Evolutionary conservation across 1,140 invertebrate genomes (phyloP).

Genomic region (Dufourea novaeangliae): DNA sequence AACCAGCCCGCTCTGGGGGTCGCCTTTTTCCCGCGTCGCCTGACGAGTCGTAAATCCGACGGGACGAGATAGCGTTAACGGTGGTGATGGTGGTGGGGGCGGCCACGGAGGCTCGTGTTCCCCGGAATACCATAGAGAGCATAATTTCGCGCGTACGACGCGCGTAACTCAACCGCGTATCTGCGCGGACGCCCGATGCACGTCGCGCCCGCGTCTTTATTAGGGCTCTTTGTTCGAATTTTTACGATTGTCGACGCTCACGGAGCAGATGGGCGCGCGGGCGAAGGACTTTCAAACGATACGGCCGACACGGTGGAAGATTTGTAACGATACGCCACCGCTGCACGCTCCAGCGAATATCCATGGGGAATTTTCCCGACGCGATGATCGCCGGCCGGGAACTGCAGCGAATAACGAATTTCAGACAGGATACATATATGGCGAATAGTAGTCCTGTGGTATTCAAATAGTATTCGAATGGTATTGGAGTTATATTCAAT

Average conservation of each 20-base stretch:
- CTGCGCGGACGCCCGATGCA: constrained; percentile 21
- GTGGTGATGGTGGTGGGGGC: too few relatives aligned
- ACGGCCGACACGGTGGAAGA: background rate
- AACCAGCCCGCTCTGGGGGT: too few relatives aligned
- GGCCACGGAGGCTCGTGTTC: too few relatives aligned
- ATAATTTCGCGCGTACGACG: constrained; percentile 42
- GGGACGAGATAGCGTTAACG: constrained; percentile 21
- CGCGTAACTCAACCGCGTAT: constrained; percentile 33
- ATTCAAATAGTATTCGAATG: too few relatives aligned
- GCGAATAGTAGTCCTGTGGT: too few relatives aligned
- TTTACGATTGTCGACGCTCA: constrained; percentile 36
- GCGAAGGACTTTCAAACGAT: background rate
- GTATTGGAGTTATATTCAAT: too few relatives aligned
- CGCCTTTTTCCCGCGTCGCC: constrained; percentile 14
- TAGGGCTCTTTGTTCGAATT: constrained; percentile 50
- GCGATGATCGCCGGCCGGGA: too few relatives aligned
- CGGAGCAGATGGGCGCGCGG: background rate
- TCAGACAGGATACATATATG: too few relatives aligned
- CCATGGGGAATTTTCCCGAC: background rate
- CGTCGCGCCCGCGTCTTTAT: constrained; percentile 40
- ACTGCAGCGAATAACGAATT: too few relatives aligned
- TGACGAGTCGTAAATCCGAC: constrained; percentile 57
- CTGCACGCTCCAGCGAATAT: too few relatives aligned
- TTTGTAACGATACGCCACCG: background rate
- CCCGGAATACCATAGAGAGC: background rate